These are phyloP conservation scores for Larimichthys polyactis DNA, from an alignment of 2,113 vertebrate genomes.

Conservation along the genomic window DNA sequence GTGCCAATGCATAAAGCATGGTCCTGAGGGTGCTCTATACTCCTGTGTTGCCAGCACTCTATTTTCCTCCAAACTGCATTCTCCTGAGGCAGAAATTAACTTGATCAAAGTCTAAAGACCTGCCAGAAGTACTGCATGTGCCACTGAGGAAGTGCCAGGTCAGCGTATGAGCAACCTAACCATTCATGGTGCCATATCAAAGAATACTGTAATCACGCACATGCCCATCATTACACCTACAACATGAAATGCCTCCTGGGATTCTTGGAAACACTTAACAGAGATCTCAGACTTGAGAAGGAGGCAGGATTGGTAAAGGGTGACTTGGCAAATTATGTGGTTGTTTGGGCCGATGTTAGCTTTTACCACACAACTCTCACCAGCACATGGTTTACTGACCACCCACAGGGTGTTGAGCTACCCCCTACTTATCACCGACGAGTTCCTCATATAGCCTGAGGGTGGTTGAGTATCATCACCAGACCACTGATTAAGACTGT, in stretches of 20 bases:
- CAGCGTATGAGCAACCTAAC: slow-evolving; percentile 48
- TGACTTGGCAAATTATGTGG: slow-evolving; percentile 48
- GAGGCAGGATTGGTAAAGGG: slow-evolving; percentile 36
- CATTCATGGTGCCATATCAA: slow-evolving; percentile 15
- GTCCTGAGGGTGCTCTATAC: background rate
- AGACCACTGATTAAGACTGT: background rate
- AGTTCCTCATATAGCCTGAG: background rate
- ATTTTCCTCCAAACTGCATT: background rate
- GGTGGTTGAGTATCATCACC: background rate
- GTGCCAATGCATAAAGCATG: background rate
- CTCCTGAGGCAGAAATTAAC: background rate
- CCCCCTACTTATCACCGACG: background rate
- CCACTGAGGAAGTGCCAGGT: slow-evolving; percentile 42
- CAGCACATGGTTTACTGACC: slow-evolving; percentile 41
- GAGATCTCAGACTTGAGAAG: slow-evolving; percentile 43
- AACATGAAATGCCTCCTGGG: slow-evolving; percentile 34
- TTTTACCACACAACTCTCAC: slow-evolving; percentile 52
- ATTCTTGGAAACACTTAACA: slow-evolving; percentile 59
- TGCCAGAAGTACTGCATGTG: slow-evolving; percentile 22
- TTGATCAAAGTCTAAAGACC: slow-evolving; percentile 34
- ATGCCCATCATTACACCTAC: slow-evolving; percentile 50
- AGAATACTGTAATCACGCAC: slow-evolving; percentile 55
- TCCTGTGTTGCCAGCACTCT: background rate
- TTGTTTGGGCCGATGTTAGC: slow-evolving; percentile 46
- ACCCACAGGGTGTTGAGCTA: slow-evolving; percentile 44